Base-by-base conservation (phyloP, 2,888 invertebrate species). In the Lymantria monacha region DNA sequence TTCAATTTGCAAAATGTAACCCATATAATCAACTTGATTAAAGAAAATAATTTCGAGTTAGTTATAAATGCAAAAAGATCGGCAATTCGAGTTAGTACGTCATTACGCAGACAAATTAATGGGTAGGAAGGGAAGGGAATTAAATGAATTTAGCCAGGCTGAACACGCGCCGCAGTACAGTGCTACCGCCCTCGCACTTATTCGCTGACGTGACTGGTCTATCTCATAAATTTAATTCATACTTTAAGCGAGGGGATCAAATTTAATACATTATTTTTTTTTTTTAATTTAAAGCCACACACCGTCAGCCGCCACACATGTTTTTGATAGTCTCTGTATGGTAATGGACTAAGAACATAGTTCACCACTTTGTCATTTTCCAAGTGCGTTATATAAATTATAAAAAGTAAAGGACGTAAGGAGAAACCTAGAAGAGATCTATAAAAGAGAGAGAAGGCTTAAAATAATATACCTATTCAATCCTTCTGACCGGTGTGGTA, bases 51-150 rank as follows among this genome's bases (percentile, higher is more conserved):
- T 22, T 22, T 22, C 5, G 22, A 22, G 5, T 22, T 22, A 22
- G 22, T 22, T 22, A 22, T 22, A 22, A 22, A 50, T 13, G 51
- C 53, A 53, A 57, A 64, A 69, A 65, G 56, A 57, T 48, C 49
- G 59, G 59, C 63, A 64, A 57, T 56, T 59, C 49, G 66, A 69
- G 54, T 63, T 59, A 59, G 68, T 63, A 66, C 64, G 71, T 78
- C 79, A 79, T 72, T 69, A 68, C 66, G 70, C 55, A 72, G 68
- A 70, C 69, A 71, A 81, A 76, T 79, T 74, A 83, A 76, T 75
- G 70, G 68, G 63, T 59, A 33, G 41, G 66, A 63, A 61, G 69
- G 72, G 72, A 70, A 72, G 72, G 71, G 74, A 74, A 72, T 68
- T 56, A 69, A 76, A 75, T 80, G 78, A 79, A 80, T 77, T 77